Base-by-base conservation (phyloP, 2,113 vertebrate species). In the Perognathus longimembris region DNA sequence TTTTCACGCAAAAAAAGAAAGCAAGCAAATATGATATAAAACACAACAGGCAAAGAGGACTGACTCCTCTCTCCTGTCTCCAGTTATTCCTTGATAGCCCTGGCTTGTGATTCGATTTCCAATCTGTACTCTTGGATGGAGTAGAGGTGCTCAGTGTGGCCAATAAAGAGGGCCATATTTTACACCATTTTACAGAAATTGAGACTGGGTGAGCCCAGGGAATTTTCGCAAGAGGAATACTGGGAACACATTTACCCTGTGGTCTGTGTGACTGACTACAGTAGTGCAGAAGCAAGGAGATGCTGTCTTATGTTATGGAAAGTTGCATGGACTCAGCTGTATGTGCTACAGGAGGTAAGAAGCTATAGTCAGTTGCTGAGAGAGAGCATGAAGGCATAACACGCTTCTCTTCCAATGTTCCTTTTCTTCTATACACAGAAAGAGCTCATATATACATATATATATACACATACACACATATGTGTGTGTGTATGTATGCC, bases 141-240 rank as follows among this genome's bases (percentile, higher is more conserved):
- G 61, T 4, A 2, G 11, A 36, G 28, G 11, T 30, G 8, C 3
- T 10, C 3, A 18, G 1, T n/a, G 8, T 7, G 3, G 1, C 28
- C 9, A 64, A 12, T 32, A 21, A 50, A 40, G 1, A 66, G 2
- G 0, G 20, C 91, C 26, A 36, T 82, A 30, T 28, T 42, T 67
- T 28, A 78, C 36, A 9, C 7, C 1, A 40, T 50, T 50, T 63
- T 76, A 42, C 34, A 54, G 20, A 54, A 50, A 64, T 26, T 40
- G 18, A 81, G 20, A 6, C 21, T 1, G 7, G 2, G 26, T 3
- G 74, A 20, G 3, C 61, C 15, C 50, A 69, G 5, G 22, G 50
- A 70, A 61, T 59, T 15, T 32, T 78, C 7, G 42, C 67, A 54
- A 38, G 42, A 54, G 0, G 5, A 20, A 71, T 63, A 3, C 28